Conservation (phyloP, 2,888 invertebrate species). For the Lissonota sp. region DNA sequence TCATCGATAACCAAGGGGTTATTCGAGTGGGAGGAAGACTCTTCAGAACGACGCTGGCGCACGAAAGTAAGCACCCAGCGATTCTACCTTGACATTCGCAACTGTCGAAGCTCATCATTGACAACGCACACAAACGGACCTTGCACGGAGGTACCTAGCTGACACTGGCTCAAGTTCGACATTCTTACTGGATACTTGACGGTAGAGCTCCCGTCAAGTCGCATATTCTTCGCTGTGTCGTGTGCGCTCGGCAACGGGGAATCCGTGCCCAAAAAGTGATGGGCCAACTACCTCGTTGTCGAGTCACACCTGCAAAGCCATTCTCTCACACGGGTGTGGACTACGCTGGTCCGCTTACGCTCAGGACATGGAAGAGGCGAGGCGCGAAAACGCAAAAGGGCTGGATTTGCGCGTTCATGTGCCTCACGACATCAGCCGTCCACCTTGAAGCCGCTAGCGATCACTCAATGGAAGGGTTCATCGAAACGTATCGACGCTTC, state of each 20-base stretch:
- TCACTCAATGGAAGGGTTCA: constrained; percentile 3
- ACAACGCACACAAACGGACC: constrained; percentile 53
- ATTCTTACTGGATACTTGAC: constrained; percentile 62
- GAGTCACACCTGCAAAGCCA: constrained; percentile 58
- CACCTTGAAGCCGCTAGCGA: constrained; percentile 58
- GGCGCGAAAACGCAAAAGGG: constrained; percentile 54
- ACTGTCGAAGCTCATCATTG: constrained; percentile 49
- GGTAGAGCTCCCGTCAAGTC: constrained; percentile 49
- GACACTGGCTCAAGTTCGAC: constrained; percentile 44
- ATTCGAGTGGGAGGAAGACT: constrained; percentile 63
- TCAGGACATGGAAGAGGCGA: constrained; percentile 58
- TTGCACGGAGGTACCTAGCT: constrained; percentile 64
- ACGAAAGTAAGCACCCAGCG: constrained; percentile 53
- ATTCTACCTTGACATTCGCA: constrained; percentile 52
- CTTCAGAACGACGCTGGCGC: background rate
- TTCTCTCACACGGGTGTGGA: constrained; percentile 65
- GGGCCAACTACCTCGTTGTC: constrained; percentile 62
- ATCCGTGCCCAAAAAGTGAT: constrained; percentile 61
- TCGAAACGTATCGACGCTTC: too few species aligned
- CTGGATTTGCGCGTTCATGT: constrained; percentile 68
- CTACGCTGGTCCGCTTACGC: constrained; percentile 65
- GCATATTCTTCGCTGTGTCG: constrained; percentile 57
- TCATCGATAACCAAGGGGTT: constrained; percentile 47
- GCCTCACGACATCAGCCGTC: constrained; percentile 68
- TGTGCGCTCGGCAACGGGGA: constrained; percentile 61